Base-by-base conservation (phyloP, 2,888 invertebrate species). In the Meiosimyza platycephala region DNA sequence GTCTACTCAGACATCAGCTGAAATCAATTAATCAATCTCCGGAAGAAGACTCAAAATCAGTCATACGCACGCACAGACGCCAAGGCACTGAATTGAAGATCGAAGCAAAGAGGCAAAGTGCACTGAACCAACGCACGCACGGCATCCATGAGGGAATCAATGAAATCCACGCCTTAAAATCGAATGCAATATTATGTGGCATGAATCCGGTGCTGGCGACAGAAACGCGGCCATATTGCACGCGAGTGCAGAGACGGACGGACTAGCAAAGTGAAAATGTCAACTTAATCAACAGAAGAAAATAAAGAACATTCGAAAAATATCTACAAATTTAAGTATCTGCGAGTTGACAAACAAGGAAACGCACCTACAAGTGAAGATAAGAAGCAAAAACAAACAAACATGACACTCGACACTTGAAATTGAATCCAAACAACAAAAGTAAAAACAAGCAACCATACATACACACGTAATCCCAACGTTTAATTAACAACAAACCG, bases 401-500 rank as follows among this genome's bases (percentile, higher is more conserved):
- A 67, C 67, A 67, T 57, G 67, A 67, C 67, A 67, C 57, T 67
- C 67, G 67, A 60, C 59, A 60, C 52, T 64, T 59, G 72, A 67
- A 67, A 71, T 54, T 33, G 54, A 50, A 51, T 22, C 13, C 40
- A 62, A 16, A 69, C 69, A 62, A 63, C 59, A 63, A 50, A 50
- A 57, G 68, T 13, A 67, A 64, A 59, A 64, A 72, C 54, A 55
- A 54, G 18, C 22, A 18, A 40, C 59, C 64, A 71, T 71, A 65
- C 64, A 6, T 64, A 60, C 28, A 60, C 13, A 73, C 75, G 75
- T 75, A 79, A 75, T 77, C 74, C 75, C 82, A 72, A 77, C 78
- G 78, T 82, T 80, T 77, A 84, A 83, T 81, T 83, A 83, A 82
- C 82, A 79, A 73, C 78, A 78, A 78, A 81, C 18, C 50, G 15